Evolutionary conservation across 2,113 vertebrate species (phyloP), one percentile per base, ranked within the genome.

Genomic region (Rafetus swinhoei): DNA sequence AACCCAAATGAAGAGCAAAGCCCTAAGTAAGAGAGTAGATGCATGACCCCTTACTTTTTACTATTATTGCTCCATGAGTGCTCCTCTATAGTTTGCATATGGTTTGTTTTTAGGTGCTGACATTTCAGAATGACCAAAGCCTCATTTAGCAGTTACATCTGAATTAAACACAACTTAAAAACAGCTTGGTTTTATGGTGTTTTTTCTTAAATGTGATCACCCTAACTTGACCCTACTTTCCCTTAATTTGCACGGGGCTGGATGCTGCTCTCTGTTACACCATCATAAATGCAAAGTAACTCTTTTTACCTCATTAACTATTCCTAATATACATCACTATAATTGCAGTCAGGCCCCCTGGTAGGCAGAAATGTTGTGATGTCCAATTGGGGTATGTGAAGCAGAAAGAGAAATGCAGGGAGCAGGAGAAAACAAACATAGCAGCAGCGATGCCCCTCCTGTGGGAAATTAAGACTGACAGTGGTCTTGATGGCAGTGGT

Each of bases 331-430:
- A 72, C 22, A 5, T 86, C 92, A 76, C 81, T 84, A 35, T 87
- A 76, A 94, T 15, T 81, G 25, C 81, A 56, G 62, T 90, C 95
- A 76, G 79, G 54, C 69, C 81, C 80, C 88, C 79, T 86, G 7
- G 76, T 79, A 79, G 56, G 84, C 56, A 91, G 89, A 88, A 91
- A 76, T 52, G n/a, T 91, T 88, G 55, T 69, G 80, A 79, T 91
- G 88, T 91, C 69, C 35, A 69, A 45, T 76, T 93, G 69, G 86
- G 25, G 89, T 79, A 79, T 83, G 83, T 0, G 0, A 60, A 91
- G 84, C 39, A 35, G 85, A 60, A 94, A 91, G 72, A 81, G 88
- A 90, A 91, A 83, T 79, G 90, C 94, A 90, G 93, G 86, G 93
- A 87, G 94, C 93, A 81, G 19, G 39, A 9, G 19, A 76, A 89